Conservation (phyloP, 2,113 vertebrate species). For the Notothenia coriiceps region DNA sequence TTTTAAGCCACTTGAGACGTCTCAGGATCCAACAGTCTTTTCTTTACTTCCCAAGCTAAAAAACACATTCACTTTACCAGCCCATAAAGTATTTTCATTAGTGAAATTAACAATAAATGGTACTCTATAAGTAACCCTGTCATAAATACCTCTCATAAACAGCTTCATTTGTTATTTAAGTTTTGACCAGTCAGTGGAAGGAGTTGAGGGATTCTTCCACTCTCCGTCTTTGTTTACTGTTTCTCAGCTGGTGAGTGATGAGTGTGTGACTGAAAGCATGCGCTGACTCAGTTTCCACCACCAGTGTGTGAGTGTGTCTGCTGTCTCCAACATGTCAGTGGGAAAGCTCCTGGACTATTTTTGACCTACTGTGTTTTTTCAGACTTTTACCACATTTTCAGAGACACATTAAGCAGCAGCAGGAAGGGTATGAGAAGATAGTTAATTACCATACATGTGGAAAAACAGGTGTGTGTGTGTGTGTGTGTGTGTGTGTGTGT, state of each 20-base stretch:
- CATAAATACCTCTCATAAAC: background rate
- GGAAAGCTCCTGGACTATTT: constrained; percentile 29
- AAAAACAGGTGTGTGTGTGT: background rate
- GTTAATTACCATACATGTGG: background rate
- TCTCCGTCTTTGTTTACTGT: constrained; percentile 53
- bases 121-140: background rate
- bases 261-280: constrained; percentile 64
- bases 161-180: background rate
- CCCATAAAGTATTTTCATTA: background rate
- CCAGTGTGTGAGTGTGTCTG: constrained; percentile 49
- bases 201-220: constrained; percentile 17
- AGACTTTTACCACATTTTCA: background rate
- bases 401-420: background rate
- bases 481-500: background rate
- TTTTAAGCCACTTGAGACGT: background rate
- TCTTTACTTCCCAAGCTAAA: background rate
- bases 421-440: background rate
- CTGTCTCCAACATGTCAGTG: constrained; percentile 49
- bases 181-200: constrained; percentile 2
- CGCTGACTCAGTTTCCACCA: constrained; percentile 71
- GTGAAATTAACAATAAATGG: background rate
- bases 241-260: constrained; percentile 40
- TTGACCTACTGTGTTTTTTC: constrained; percentile 1
- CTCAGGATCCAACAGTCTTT: background rate
- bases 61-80: background rate